Percentiles rank a stretch among this genome's conserved stretches.
phyloP scores from a whole-genome alignment of 2,888 invertebrate genomes.

The Argynnis bischoffii region DNA sequence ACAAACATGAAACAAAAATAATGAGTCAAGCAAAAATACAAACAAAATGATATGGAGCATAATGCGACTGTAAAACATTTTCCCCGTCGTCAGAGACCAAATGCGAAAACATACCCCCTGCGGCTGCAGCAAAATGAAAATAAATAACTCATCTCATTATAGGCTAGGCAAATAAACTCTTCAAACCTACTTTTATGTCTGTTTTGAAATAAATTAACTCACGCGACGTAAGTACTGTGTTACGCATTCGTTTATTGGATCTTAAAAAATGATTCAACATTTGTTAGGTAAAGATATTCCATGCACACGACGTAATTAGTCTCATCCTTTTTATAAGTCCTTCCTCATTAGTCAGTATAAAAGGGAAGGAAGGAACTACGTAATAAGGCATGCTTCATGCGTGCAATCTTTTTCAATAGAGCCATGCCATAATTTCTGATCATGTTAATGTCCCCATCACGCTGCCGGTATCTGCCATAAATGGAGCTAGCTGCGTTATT shows the following conservation, averaged over 20 bases:
- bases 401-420: slow-evolving; percentile 52
- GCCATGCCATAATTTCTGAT: slow-evolving; percentile 52
- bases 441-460: slow-evolving; percentile 54
- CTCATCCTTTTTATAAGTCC: slow-evolving; percentile 37
- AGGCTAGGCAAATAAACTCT: slow-evolving; percentile 47
- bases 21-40: slow-evolving; percentile 31
- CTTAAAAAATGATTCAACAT: slow-evolving; percentile 27
- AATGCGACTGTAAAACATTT: slow-evolving; percentile 40
- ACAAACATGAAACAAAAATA: slow-evolving; percentile 12
- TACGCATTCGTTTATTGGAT: slow-evolving; percentile 32
- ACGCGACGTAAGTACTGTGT: background rate
- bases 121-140: slow-evolving; percentile 62
- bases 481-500: slow-evolving; percentile 42
- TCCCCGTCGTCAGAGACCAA: slow-evolving; percentile 42
- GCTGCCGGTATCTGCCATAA: slow-evolving; percentile 42
- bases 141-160: slow-evolving; percentile 67
- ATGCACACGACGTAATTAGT: slow-evolving; percentile 30
- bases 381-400: slow-evolving; percentile 54
- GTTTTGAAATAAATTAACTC: background rate
- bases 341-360: slow-evolving; percentile 44
- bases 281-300: slow-evolving; percentile 26
- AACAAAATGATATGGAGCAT: slow-evolving; percentile 41
- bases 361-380: slow-evolving; percentile 47
- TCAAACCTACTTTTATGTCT: slow-evolving; percentile 64
- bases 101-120: slow-evolving; percentile 49